Conservation (phyloP, 1,140 invertebrate genomes). For the Dinoponera quadriceps region DNA sequence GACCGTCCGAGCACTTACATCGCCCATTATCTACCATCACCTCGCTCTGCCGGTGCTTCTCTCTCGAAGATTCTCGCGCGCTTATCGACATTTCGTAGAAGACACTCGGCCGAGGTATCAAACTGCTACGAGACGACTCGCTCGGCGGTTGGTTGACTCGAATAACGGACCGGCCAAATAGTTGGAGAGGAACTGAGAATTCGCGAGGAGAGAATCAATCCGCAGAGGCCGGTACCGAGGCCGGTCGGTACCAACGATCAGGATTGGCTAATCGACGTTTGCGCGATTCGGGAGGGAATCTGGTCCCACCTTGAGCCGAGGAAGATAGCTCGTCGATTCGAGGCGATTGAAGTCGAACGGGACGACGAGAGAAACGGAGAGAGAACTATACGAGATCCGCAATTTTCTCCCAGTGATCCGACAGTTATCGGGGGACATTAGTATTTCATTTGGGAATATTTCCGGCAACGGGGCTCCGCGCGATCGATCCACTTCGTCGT, state of each 20-base stretch:
- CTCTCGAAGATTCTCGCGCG: slow-evolving; percentile 5
- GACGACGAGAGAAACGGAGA: neutral
- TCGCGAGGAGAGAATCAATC: neutral
- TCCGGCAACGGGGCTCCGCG: too few species aligned
- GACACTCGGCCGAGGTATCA: neutral
- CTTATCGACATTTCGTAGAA: neutral
- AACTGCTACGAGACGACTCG: neutral
- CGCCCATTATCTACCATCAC: slow-evolving; percentile 26
- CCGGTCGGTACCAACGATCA: too few species aligned
- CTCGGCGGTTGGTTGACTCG: neutral
- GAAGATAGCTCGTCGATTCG: neutral
- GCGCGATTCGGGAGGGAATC: neutral
- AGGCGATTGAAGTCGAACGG: neutral
- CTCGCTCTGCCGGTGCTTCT: neutral
- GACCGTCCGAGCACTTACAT: slow-evolving; percentile 26
- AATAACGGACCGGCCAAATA: neutral
- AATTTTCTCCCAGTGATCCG: neutral
- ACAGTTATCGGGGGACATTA: neutral
- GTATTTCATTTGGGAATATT: too few species aligned
- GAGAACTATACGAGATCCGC: neutral
- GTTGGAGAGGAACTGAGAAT: neutral
- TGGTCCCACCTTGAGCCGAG: neutral
- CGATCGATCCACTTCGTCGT: too few species aligned
- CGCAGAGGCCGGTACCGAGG: neutral
- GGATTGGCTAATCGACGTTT: neutral